Evolutionary conservation across 1,140 invertebrate genomes (phyloP), one percentile per base, ranked within the genome.

Genomic region (Brachystomella parvula): DNA sequence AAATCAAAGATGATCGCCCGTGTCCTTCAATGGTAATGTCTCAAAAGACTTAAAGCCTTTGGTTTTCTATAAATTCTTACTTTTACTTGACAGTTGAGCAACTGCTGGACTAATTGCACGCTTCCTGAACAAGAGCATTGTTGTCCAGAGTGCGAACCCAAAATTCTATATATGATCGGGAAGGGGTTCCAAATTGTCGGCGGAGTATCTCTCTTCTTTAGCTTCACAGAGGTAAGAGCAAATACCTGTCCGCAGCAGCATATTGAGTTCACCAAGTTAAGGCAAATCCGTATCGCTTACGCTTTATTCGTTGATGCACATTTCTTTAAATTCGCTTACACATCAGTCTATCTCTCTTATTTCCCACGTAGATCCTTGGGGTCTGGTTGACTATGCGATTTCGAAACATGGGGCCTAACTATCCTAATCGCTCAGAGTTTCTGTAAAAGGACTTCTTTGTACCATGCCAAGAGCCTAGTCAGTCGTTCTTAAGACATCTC

Each of bases 351-450:
- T 59, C 2, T 33, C 61, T 63, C 32, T 53, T 19, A 58, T 64
- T 58, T 66, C 19, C 32, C 58, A 44, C n/a, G 78, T 87, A 96
- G 93, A 93, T 96, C 83, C 83, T 96, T 79, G 94, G 94, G 81
- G 91, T 97, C 72, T 95, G 92, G 92, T 86, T 97, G 83, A 95
- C 94, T 71, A 87, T 95, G 75, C 87, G 92, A 68, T 96, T 92
- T 84, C 88, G 94, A 80, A 96, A 96, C 82, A 95, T 95, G 87
- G 92, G 96, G 82, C 93, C 93, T 26, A 35, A 35, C 74, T 82
- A 89, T 75, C 90, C 89, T 83, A 94, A 96, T 83, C 91, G 93
- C 74, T 94, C 90, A 83, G 92, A 92, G 83, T 96, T 96, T 83
- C 88, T 96, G 77, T 97, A 93, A 66, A 65, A 78, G 21, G 29